phyloP scores from a whole-genome alignment of 1,140 invertebrate species.

The Schlechtendalia chinensis region DNA sequence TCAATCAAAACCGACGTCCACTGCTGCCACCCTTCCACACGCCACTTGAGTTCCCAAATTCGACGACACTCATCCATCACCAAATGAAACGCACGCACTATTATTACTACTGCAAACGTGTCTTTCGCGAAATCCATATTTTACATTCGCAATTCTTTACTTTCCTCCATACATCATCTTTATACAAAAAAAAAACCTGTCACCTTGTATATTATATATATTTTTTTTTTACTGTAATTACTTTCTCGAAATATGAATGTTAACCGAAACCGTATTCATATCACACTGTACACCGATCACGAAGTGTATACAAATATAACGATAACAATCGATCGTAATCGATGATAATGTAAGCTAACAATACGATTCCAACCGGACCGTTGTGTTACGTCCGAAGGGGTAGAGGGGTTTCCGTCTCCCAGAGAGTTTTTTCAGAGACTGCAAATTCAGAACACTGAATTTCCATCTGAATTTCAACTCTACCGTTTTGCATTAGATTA shows the following conservation, averaged over 20 bases:
- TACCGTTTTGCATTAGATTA: no score
- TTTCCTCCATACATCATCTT: neutral
- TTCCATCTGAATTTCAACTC: no score
- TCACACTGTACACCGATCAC: no score
- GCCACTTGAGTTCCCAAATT: neutral
- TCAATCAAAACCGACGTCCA: slow-evolving; percentile 25
- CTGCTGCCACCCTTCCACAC: neutral
- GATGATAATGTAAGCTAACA: no score
- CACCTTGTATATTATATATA: neutral
- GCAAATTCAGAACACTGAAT: no score
- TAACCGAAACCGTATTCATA: neutral
- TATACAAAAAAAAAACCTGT: slow-evolving; percentile 8
- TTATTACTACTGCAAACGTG: slow-evolving; percentile 28
- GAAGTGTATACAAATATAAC: neutral
- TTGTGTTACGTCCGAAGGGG: no score
- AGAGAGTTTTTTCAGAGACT: no score
- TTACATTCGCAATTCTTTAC: slow-evolving; percentile 14
- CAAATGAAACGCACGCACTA: slow-evolving; percentile 8
- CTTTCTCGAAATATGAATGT: neutral
- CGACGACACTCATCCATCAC: slow-evolving; percentile 42
- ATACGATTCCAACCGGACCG: no score
- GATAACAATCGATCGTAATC: no score
- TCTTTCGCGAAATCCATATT: neutral
- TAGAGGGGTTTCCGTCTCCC: no score
- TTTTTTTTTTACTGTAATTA: neutral